Base-by-base conservation (phyloP, 2,888 invertebrate genomes). In the Macrophya alboannulata region DNA sequence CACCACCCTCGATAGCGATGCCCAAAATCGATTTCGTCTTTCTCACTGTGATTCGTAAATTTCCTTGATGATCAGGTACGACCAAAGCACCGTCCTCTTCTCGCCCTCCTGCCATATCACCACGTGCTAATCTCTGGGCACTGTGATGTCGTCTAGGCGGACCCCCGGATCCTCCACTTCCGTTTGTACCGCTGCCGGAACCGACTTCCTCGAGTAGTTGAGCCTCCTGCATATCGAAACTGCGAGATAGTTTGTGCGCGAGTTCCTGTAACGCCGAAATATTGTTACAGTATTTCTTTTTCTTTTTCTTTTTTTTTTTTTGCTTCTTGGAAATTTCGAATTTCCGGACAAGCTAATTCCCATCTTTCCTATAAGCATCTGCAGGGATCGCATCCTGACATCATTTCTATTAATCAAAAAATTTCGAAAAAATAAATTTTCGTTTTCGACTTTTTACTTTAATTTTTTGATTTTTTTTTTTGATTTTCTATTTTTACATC, bases 1-100 rank as follows among this genome's bases (percentile, higher is more conserved):
- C 98, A 87, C 99, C 99, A 87, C 99, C 99, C 95, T 99, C 99
- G 91, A 99, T 99, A 88, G 99, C 99, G 92, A 99, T 98, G 89
- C 99, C 99, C 90, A 99, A 96, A 91, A 98, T 98, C 79, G 98
- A 98, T 94, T 98, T 98, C 85, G 97, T 97, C 95, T 99, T 99
- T 94, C 97, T 97, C 89, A 99, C 98, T 89, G 97, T 97, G 91
- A 98, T 97, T 93, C 97, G 96, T 91, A 98, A 95, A 94, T 98
- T 98, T 89, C 98, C 98, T 94, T 97, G 97, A 94, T 97, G 97
- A 94, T 98, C 98, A 90, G 97, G 95, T 91, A 97, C 96, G 89
- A 98, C 97, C 93, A 97, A 94, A 87, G 96, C 95, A 87, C 96
- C 95, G 90, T 97, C 96, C 89, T 97, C 97, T 91, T 97, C 93